Evolutionary conservation across 2,797 vertebrate genomes (phyloP).

Genomic region (Phoxinus dragarum): DNA sequence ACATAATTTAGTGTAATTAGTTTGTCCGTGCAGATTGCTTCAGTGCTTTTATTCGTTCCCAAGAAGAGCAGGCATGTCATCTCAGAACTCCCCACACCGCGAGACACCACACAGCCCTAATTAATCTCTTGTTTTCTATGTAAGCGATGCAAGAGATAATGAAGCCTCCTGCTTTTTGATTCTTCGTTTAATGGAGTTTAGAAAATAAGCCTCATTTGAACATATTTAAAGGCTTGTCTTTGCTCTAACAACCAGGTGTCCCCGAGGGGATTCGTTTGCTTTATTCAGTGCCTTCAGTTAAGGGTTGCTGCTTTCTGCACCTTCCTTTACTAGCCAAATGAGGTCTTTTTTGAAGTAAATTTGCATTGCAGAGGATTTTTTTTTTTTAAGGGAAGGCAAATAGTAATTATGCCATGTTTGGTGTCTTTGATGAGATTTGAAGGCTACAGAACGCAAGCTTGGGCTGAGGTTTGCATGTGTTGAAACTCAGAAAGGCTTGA

Average conservation of each 20-base stretch:
- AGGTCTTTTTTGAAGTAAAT: neutral
- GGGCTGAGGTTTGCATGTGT: neutral
- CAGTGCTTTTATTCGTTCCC: conserved; percentile 50
- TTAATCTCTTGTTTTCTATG: conserved; percentile 50
- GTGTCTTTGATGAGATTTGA: conserved; percentile 25
- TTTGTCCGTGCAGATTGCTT: conserved; percentile 45
- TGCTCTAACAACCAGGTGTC: conserved; percentile 32
- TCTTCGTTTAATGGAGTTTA: conserved; percentile 26
- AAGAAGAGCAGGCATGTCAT: conserved; percentile 46
- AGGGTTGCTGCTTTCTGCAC: neutral
- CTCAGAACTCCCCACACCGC: conserved; percentile 15
- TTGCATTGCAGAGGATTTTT: neutral
- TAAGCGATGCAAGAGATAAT: conserved; percentile 49
- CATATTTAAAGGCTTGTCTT: conserved; percentile 24
- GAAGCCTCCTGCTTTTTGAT: conserved; percentile 37
- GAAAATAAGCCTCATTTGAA: conserved; percentile 36
- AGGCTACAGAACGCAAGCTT: neutral
- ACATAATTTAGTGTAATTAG: conserved; percentile 52
- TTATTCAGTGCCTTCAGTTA: conserved; percentile 13
- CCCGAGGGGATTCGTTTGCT: neutral
- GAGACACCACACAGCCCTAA: conserved; percentile 39
- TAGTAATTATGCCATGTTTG: conserved; percentile 27
- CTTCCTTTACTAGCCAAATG: neutral
- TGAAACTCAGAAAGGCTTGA: conserved; percentile 3
- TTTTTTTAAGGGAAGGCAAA: neutral